A percentile compares a stretch with the other conserved stretches of the same genome.
Evolutionary conservation across 2,113 vertebrate species (phyloP).

Genomic region (Marmota monax): DNA sequence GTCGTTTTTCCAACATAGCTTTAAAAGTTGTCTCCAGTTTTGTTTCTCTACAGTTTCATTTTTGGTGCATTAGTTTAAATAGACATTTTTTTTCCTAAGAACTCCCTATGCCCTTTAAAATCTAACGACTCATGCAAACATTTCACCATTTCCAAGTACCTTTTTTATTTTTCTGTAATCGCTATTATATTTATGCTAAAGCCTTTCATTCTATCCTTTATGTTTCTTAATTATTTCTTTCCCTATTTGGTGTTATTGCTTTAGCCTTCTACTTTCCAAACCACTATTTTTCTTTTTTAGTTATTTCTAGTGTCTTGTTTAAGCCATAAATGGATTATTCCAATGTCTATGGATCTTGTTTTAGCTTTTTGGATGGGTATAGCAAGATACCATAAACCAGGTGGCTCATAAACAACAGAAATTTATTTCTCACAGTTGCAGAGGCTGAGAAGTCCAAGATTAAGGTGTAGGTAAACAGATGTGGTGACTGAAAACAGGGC

Average conservation of each 20-base stretch:
- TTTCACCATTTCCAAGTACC: background rate
- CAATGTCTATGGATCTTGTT: background rate
- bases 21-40: slow-evolving; percentile 10
- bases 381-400: background rate
- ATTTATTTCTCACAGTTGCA: background rate
- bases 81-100: background rate
- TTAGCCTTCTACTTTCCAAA: background rate
- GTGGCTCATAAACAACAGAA: background rate
- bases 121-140: slow-evolving; percentile 24
- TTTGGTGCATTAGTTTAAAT: background rate
- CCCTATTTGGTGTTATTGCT: background rate
- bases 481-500: too few species aligned
- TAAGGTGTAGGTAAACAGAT: background rate
- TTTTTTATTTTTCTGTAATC: background rate
- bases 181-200: background rate
- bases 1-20: background rate
- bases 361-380: background rate
- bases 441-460: background rate
- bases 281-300: background rate
- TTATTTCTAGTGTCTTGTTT: background rate
- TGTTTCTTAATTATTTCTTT: background rate
- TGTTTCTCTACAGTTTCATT: slow-evolving; percentile 5
- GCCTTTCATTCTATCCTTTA: background rate
- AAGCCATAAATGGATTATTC: slow-evolving; percentile 19
- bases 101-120: slow-evolving; percentile 32